Evolutionary conservation across 1,140 invertebrate genomes (phyloP), one percentile per base, ranked within the genome.

Genomic region (Hylaeus volcanicus): DNA sequence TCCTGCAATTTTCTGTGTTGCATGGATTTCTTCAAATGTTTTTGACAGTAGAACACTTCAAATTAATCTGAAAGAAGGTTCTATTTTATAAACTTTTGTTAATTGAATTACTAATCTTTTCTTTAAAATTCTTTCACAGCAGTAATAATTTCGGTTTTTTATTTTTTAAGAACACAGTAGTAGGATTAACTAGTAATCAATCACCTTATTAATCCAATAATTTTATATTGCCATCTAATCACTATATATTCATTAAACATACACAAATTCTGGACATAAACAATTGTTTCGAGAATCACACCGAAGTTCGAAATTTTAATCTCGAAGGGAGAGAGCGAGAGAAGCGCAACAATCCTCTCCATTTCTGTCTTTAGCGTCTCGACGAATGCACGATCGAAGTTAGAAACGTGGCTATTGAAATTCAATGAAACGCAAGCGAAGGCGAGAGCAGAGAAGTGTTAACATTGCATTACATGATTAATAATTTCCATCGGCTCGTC

Each of bases 321-420:
- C 41, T 55, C 5, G 6, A 77, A 78, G 41, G 71, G 79, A 86
- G 69, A 78, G 41, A 74, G 79, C 85, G 69, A 69, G 74, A 75
- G 74, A 82, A 76, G 66, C 83, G 84, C 84, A 84, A 26, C 48
- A 72, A 76, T 84, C 51, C 81, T 79, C 77, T 84, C 60, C 8
- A 37, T 63, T 66, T 82, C 58, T 71, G 66, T 55, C 48, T 64
- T 69, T 65, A 53, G 66, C 66, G 14, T 75, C 56, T 71, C 61
- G 9, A 75, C 63, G 65, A 77, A 82, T 73, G 79, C 79, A 77
- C 12, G 71, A 82, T 72, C 69, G 11, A 4, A 75, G 26, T 43
- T 15, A 1, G 53, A 74, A 55, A n/a, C 26, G 6, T n/a, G 51
- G 71, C 37, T n/a, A 45, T 26, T 3, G 5, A n/a, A n/a, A 14